Evolutionary conservation across 1,140 invertebrate genomes (phyloP), one percentile per base, ranked within the genome.

Genomic region (Harpegnathos saltator): DNA sequence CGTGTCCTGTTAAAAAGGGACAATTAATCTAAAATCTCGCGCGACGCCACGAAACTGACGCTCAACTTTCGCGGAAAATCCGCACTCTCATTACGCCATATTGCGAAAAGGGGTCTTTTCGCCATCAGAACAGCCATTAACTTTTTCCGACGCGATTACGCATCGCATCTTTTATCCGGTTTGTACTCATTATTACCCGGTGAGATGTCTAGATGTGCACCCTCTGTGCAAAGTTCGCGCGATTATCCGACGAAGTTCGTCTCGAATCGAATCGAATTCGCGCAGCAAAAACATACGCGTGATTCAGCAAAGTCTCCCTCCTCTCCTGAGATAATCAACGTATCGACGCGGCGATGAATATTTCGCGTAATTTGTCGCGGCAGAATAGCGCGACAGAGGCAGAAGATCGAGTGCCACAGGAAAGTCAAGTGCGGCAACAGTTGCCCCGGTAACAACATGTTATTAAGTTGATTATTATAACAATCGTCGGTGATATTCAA

Each of bases 21-120:
- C 75, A 80, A 80, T 80, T 80, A 80, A 71, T 80, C 75, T 80
- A 80, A 65, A 80, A 80, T 71, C 65, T 80, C 75, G 14, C 29
- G 33, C 50, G 63, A 22, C 33, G n/a, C 65, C 65, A 33, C 65
- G 48, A 80, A 80, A 80, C 75, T 80, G 65, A 29, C 65, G 75
- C 54, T 80, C 75, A 80, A 80, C 75, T 80, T 80, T 80, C 65
- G 38, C 24, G 65, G 65, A 80, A 80, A 80, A 80, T 80, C 75
- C 75, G 75, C 75, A 58, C 75, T 59, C 75, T 80, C 75, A 80
- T 80, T 80, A 80, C 65, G 65, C 75, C 65, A 71, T 71, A 80
- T 80, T 71, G 75, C 75, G 75, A 22, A 24, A 66, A 71, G 52
- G n/a, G 52, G 75, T 59, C 63, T 80, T 80, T 71, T 59, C 75